Evolutionary conservation across 1,140 invertebrate genomes (phyloP), one percentile per base, ranked within the genome.

Genomic region (Amyelois transitella): DNA sequence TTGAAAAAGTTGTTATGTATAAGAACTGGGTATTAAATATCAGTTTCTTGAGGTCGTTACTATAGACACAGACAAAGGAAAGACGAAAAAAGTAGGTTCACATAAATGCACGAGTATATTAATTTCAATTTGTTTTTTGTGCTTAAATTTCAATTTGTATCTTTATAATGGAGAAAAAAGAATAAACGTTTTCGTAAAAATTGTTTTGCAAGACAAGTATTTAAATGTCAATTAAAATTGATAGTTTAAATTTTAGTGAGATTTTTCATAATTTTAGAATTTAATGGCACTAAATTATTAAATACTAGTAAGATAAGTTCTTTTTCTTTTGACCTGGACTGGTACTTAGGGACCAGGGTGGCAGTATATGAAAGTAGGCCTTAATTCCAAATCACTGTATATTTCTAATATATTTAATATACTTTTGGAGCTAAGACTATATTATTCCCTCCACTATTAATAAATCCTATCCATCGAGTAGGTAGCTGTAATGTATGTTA

Each of bases 381-480:
- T 66, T 65, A 61, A 62, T 65, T 60, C 60, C 62, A 63, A 66
- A 57, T 70, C 53, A 62, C 61, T 54, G 22, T 28, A 48, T 62
- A 63, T 62, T 66, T 55, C 53, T 55, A 57, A 62, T 61, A 48
- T 43, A 18, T 22, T 17, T 44, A 12, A 60, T 50, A 55, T 62
- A 72, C 55, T 66, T 75, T 77, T 59, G 58, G 72, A 79, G 53
- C 58, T 77, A 78, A 80, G 75, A 85, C 72, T 79, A 70, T 69
- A 60, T 72, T 72, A 81, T 78, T 82, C 80, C 82, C 82, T 86
- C 82, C 82, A 86, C 81, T 86, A 81, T 65, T 69, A 63, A 21
- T 21, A 81, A 86, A 62, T 69, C 66, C 49, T 58, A 65, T 57
- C 66, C 60, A 69, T 58, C 52, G 55, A 62, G 53, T 66, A 62